Percentiles rank a stretch among this genome's conserved stretches.
Evolutionary conservation across 2,113 vertebrate species (phyloP).

Genomic region (Irena cyanogastra): DNA sequence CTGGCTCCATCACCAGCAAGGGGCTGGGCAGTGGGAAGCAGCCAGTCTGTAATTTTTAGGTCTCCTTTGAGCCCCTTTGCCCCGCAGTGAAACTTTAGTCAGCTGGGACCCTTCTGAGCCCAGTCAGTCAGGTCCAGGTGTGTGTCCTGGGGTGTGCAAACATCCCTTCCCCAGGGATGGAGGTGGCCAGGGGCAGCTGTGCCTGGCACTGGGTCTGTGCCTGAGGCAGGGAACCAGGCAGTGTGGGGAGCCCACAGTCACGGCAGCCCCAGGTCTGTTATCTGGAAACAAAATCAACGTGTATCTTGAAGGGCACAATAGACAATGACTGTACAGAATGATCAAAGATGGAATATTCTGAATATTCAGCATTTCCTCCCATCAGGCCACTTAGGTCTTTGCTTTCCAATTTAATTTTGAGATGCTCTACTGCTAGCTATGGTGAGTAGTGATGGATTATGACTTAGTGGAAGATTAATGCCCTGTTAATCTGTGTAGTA

Average conservation of each 20-base stretch:
- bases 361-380: not conserved
- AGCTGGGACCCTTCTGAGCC: not conserved
- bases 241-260: rapidly evolving
- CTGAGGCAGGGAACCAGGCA: not conserved
- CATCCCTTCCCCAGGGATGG: not conserved
- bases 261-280: rapidly evolving
- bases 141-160: rapidly evolving
- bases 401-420: not conserved
- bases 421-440: not conserved
- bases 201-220: not conserved
- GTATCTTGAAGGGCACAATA: rapidly evolving
- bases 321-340: rapidly evolving
- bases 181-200: not conserved
- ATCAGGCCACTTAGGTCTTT: not conserved
- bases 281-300: not conserved
- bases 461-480: not conserved
- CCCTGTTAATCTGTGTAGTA: not conserved
- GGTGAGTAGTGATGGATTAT: not conserved
- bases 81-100: not conserved
- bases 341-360: rapidly evolving
- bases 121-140: rapidly evolving
- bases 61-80: not conserved
- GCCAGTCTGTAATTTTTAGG: no score
- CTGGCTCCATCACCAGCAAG: not conserved
- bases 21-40: rapidly evolving